Conservation (phyloP, 1,140 invertebrate species). For the Drosophila mauritiana region DNA sequence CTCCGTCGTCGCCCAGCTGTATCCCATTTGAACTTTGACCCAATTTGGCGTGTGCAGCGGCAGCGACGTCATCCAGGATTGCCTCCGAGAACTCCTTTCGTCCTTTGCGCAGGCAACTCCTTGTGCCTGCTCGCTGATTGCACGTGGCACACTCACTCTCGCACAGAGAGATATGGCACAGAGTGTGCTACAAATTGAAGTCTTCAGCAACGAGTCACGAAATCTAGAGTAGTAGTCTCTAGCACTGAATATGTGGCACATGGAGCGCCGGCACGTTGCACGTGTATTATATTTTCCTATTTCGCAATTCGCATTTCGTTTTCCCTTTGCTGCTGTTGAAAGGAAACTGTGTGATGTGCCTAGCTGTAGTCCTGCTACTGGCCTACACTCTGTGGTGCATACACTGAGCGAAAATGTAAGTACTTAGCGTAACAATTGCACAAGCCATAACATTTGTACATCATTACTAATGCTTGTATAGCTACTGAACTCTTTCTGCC, state of each 20-base stretch:
- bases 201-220: conserved; percentile 77
- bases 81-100: conserved; percentile 31
- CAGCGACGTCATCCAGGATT: conserved; percentile 61
- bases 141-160: conserved; percentile 57
- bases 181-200: conserved; percentile 74
- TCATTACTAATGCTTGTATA: no score
- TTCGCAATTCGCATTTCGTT: conserved; percentile 61
- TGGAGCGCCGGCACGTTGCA: conserved; percentile 51
- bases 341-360: conserved; percentile 58
- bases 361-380: conserved; percentile 32
- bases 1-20: conserved; percentile 54
- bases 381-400: conserved; percentile 14
- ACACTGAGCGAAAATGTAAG: conserved; percentile 2
- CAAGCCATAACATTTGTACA: no score
- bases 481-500: no score
- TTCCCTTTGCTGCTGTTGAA: conserved; percentile 67
- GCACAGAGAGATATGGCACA: conserved; percentile 33
- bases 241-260: conserved; percentile 59
- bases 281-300: conserved; percentile 59
- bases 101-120: conserved; percentile 52
- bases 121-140: conserved; percentile 64
- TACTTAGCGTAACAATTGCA: background rate
- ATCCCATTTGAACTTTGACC: conserved; percentile 83
- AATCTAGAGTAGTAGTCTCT: conserved; percentile 81
- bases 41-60: conserved; percentile 59